Percentiles rank a stretch among this genome's conserved stretches.
Evolutionary conservation across 1,140 invertebrate species (phyloP).

Genomic region (Neodiprion fabricii): DNA sequence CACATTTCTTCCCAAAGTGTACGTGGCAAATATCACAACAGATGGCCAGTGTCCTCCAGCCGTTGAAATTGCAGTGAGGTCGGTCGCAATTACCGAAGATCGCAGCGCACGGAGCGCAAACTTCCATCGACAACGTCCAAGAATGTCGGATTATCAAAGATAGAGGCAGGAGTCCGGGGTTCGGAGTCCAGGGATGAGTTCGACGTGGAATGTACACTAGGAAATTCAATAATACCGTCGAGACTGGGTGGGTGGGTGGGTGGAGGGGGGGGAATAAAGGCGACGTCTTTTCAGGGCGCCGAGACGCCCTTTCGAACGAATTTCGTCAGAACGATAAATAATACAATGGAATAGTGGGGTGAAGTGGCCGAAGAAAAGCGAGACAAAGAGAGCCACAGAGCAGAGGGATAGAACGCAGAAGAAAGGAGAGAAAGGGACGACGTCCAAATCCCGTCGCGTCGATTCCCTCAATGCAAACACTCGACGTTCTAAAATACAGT

Average conservation of each 20-base stretch:
- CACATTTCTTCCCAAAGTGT: too few species aligned
- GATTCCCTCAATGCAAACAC: constrained; percentile 3
- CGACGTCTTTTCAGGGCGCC: constrained; percentile 14
- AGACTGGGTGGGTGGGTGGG: too few species aligned
- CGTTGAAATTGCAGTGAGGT: too few species aligned
- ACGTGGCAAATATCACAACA: too few species aligned
- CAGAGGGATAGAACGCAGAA: background rate
- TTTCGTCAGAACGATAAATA: constrained; percentile 40
- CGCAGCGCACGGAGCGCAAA: background rate
- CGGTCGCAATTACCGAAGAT: background rate
- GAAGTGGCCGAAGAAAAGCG: constrained; percentile 8
- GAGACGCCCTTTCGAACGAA: constrained; percentile 26
- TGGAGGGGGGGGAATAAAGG: background rate
- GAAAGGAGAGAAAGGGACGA: background rate
- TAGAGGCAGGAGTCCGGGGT: constrained; percentile 11
- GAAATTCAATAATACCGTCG: constrained; percentile 33
- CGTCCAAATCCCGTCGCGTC: background rate
- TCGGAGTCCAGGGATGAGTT: constrained; percentile 31
- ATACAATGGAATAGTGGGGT: constrained; percentile 21
- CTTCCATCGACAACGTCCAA: constrained; percentile 1
- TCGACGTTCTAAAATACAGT: background rate
- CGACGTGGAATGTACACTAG: constrained; percentile 26
- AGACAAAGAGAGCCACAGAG: background rate
- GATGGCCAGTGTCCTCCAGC: too few species aligned
- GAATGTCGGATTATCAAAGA: constrained; percentile 5